Conservation (phyloP, 2,888 invertebrate genomes). For the Amphipyra tragopoginis region DNA sequence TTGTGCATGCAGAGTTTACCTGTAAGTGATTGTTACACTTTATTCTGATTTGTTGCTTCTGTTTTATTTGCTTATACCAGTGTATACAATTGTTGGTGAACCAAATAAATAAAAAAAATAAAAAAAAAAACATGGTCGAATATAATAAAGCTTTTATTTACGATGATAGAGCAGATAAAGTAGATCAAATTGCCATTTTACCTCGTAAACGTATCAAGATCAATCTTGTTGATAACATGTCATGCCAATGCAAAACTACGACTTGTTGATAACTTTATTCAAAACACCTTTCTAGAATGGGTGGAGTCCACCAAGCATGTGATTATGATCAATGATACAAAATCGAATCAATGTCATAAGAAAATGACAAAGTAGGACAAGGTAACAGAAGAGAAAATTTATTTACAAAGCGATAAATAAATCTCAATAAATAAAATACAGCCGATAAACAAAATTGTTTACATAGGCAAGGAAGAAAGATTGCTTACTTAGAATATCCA, state of each 20-base stretch:
- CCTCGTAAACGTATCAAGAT: too few relatives aligned
- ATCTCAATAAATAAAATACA: not conserved
- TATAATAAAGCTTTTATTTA: too few relatives aligned
- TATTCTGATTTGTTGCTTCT: too few relatives aligned
- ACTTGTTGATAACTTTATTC: conserved; percentile 1
- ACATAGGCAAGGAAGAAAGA: conserved; percentile 18
- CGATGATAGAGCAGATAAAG: too few relatives aligned
- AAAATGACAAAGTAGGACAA: not conserved
- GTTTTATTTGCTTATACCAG: too few relatives aligned
- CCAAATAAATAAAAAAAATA: too few relatives aligned
- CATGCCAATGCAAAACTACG: not conserved
- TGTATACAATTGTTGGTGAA: too few relatives aligned
- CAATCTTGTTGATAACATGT: too few relatives aligned
- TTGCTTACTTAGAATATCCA: conserved; percentile 12
- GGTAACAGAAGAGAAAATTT: not conserved
- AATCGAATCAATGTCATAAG: not conserved
- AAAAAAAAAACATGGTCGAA: too few relatives aligned
- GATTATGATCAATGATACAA: not conserved
- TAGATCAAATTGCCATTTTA: too few relatives aligned
- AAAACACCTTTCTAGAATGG: conserved; percentile 5
- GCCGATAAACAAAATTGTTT: not conserved
- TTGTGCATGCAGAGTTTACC: too few relatives aligned
- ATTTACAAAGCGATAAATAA: not conserved
- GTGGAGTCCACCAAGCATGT: not conserved
- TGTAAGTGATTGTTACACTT: too few relatives aligned